phyloP scores from a whole-genome alignment of 2,888 invertebrate species.

The Sarcophaga rosellei region DNA sequence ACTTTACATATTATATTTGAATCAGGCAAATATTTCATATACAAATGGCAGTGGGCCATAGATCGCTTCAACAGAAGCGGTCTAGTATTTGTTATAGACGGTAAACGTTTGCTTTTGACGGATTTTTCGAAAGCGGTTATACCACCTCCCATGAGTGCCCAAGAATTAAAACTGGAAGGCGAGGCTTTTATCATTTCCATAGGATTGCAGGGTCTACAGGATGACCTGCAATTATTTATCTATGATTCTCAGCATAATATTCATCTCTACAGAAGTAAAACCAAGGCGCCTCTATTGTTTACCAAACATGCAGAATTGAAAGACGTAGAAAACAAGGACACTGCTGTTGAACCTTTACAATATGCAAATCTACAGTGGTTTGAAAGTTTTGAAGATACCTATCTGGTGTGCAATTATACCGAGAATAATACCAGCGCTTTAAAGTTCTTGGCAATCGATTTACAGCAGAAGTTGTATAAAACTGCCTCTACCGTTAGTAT shows the following conservation, averaged over 20 bases:
- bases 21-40: conserved; percentile 82
- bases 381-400: conserved; percentile 32
- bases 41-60: conserved; percentile 86
- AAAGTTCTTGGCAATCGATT: conserved; percentile 36
- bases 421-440: conserved; percentile 20
- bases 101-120: conserved; percentile 86
- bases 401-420: conserved; percentile 39
- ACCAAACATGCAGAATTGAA: conserved; percentile 3
- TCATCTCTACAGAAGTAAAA: conserved; percentile 56
- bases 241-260: conserved; percentile 71
- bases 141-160: conserved; percentile 92
- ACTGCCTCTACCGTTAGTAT: not conserved
- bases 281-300: not conserved
- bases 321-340: not conserved
- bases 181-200: conserved; percentile 84
- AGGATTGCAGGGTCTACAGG: conserved; percentile 80
- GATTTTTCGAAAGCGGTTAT: conserved; percentile 87
- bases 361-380: conserved; percentile 57
- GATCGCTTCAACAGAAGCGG: conserved; percentile 83
- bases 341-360: conserved; percentile 42
- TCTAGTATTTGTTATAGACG: conserved; percentile 89
- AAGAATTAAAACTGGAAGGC: conserved; percentile 82
- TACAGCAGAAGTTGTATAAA: not conserved
- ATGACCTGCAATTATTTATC: conserved; percentile 70
- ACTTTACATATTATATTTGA: conserved; percentile 83